Evolutionary conservation across 2,113 vertebrate genomes (phyloP).

Genomic region (Hippocampus guttulatus): DNA sequence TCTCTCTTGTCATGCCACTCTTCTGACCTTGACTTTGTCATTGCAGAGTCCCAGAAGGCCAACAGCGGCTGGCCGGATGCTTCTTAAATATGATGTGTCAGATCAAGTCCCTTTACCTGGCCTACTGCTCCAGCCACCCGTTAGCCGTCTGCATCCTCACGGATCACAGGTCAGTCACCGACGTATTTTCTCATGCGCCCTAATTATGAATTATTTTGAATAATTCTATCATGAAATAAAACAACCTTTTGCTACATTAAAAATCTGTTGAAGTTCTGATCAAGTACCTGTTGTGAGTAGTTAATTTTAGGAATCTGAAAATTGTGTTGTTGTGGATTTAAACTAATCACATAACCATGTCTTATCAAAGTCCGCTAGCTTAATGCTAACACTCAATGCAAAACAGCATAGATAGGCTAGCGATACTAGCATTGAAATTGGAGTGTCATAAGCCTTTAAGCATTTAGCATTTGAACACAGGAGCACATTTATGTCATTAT

Average conservation of each 20-base stretch:
- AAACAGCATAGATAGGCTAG: neutral
- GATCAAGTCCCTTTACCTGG: constrained; percentile 85
- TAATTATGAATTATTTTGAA: neutral
- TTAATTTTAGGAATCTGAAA: neutral
- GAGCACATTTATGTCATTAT: too few relatives aligned
- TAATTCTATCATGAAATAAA: too few relatives aligned
- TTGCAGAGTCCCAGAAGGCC: constrained; percentile 82
- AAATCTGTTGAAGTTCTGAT: neutral
- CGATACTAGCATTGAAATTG: too few relatives aligned
- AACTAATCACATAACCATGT: too few relatives aligned
- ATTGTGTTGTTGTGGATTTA: neutral
- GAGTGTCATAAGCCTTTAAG: too few relatives aligned
- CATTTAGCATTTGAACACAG: too few relatives aligned
- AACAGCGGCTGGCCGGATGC: constrained; percentile 87
- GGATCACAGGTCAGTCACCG: constrained; percentile 84
- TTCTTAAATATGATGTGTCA: constrained; percentile 87
- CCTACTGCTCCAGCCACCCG: constrained; percentile 92
- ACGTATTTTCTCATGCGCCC: neutral
- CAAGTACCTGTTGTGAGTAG: neutral
- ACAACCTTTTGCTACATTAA: neutral
- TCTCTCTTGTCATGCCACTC: neutral
- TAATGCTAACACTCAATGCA: neutral
- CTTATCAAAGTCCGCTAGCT: too few relatives aligned
- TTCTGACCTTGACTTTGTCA: constrained; percentile 1
- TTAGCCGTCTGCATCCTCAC: constrained; percentile 90